Base-by-base conservation (phyloP, 2,888 invertebrate species). In the Uloborus plumipes region DNA sequence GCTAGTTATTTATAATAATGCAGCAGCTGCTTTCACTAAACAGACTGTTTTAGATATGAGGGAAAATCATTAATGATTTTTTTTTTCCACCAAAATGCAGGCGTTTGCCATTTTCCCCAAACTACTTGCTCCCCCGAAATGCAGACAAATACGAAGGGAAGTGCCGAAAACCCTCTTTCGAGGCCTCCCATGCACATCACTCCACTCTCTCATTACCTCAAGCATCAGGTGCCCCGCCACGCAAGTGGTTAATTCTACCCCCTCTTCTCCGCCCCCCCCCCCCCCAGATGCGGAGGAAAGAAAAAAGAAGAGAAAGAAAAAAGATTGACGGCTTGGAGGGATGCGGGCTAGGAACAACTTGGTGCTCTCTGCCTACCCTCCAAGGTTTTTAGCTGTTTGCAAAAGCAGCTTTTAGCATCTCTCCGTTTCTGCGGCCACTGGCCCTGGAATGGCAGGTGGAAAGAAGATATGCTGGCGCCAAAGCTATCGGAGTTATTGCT, bases 191-290 rank as follows among this genome's bases (percentile, higher is more conserved):
- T 62, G 70, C 58, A 20, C 26, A 18, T 16, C 47, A n/a, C 2
- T 47, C 62, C 62, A 13, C 77, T 53, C 78, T 78, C 78, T 78
- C 72, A 78, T 78, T 78, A 78, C 72, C 39, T 16, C 18, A 66
- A 65, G 73, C 73, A 71, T 72, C 78, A 78, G 78, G 78, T 78
- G 78, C 77, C 61, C 59, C 31, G 51, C 16, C 22, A 14, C 26
- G 58, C 71, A 72, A 78, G 72, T 78, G 78, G 72, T 78, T 78
- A 66, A 72, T 61, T 58, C 39, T 65, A 70, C 20, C 16, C 50
- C 59, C 53, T 53, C 58, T 62, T 26, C n/a, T 3, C n/a, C 13
- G 53, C 64, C 72, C 16, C 11, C 18, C n/a, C n/a, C n/a, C n/a
- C n/a, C n/a, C n/a, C n/a, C n/a, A n/a, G n/a, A n/a, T n/a, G n/a